These are phyloP conservation scores for Marmota flaviventris DNA, from an alignment of 2,113 vertebrate species.

Conservation along the genomic window DNA sequence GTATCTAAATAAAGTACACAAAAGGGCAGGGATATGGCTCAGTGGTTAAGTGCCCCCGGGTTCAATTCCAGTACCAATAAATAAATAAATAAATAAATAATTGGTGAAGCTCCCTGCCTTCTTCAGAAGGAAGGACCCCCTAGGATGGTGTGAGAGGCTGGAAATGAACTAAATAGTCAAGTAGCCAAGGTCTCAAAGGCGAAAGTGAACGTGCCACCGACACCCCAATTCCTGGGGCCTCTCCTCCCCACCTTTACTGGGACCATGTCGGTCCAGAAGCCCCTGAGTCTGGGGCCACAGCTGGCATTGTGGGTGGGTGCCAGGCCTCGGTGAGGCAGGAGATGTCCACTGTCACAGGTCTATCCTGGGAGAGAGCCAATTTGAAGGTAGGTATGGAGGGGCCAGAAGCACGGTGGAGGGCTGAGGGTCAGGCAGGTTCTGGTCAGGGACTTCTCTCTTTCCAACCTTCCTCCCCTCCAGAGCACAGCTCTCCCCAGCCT, in stretches of 20 bases:
- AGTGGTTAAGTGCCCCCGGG: too few relatives aligned
- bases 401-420: not conserved
- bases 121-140: not conserved
- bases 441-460: not conserved
- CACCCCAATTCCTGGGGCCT: not conserved
- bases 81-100: too few relatives aligned
- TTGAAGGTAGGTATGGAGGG: not conserved
- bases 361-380: too few relatives aligned
- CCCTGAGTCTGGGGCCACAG: too few relatives aligned
- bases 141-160: not conserved
- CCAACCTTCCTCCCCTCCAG: too few relatives aligned
- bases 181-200: not conserved
- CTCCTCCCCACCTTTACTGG: not conserved
- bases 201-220: not conserved
- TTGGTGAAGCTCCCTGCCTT: too few relatives aligned
- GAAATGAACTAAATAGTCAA: not conserved
- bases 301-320: accelerated
- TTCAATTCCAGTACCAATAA: too few relatives aligned
- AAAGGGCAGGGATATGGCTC: too few relatives aligned
- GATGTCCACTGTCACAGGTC: accelerated
- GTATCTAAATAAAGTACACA: too few relatives aligned
- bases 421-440: not conserved
- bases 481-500: not conserved
- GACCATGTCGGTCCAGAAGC: not conserved
- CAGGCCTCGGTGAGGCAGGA: not conserved